A percentile compares a stretch with the other conserved stretches of the same genome.
Conservation (phyloP, 2,113 vertebrate genomes). For the Tylochromis polylepis region DNA sequence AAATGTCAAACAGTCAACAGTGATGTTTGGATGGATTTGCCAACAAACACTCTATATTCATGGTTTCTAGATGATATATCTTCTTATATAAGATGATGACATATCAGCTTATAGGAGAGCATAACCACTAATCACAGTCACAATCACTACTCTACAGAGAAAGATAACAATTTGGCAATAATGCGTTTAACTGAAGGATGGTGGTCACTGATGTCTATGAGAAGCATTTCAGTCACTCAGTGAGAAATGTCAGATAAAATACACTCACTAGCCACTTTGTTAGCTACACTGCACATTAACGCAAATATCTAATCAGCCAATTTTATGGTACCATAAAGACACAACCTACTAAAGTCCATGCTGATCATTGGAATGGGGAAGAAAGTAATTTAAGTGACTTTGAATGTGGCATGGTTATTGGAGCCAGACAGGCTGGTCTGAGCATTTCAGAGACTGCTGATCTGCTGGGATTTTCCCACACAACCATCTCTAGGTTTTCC, state of each 20-base stretch:
- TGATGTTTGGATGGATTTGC: background rate
- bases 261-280: background rate
- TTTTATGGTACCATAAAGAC: background rate
- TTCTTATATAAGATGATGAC: background rate
- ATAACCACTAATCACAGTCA: background rate
- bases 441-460: background rate
- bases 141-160: background rate
- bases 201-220: background rate
- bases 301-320: background rate
- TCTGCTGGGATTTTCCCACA: background rate
- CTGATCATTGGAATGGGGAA: rapidly evolving
- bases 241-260: background rate
- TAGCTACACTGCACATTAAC: background rate
- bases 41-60: background rate
- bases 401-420: background rate
- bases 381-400: background rate
- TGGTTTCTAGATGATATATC: background rate
- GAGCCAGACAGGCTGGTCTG: background rate
- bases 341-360: background rate
- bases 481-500: background rate
- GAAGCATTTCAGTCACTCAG: background rate
- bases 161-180: background rate
- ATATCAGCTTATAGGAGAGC: background rate
- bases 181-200: background rate
- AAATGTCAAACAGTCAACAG: background rate